A percentile compares a stretch with the other conserved stretches of the same genome.
Evolutionary conservation across 2,797 vertebrate genomes (phyloP).

Genomic region (Microctenopoma stevenorrisi): DNA sequence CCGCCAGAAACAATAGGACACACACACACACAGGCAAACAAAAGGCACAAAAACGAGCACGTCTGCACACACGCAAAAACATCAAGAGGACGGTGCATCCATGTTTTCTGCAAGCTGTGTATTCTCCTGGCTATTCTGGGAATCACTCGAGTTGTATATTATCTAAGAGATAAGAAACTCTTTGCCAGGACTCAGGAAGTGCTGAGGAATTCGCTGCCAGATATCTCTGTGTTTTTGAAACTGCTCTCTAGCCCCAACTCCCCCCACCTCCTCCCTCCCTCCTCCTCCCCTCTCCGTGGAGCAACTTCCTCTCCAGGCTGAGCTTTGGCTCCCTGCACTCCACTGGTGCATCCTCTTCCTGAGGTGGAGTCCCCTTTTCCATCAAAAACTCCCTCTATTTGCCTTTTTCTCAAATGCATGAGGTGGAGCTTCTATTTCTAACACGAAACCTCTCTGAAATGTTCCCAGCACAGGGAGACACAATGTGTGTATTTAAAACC

Average conservation of each 20-base stretch:
- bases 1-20: slow-evolving; percentile 58
- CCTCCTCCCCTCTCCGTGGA: slow-evolving; percentile 48
- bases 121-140: slow-evolving; percentile 82
- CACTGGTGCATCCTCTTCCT: slow-evolving; percentile 89
- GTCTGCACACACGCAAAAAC: background rate
- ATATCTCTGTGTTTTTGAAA: slow-evolving; percentile 83
- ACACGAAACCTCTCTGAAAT: slow-evolving; percentile 62
- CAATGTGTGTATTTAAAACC: slow-evolving; percentile 33
- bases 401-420: slow-evolving; percentile 63
- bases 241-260: slow-evolving; percentile 57
- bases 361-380: slow-evolving; percentile 86
- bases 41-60: slow-evolving; percentile 6
- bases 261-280: slow-evolving; percentile 15
- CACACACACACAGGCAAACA: slow-evolving; percentile 22
- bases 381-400: slow-evolving; percentile 76
- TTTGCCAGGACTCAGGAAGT: slow-evolving; percentile 84
- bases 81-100: slow-evolving; percentile 45
- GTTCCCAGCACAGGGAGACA: slow-evolving; percentile 63
- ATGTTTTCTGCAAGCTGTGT: slow-evolving; percentile 67
- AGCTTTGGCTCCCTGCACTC: slow-evolving; percentile 81
- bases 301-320: slow-evolving; percentile 79
- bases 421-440: slow-evolving; percentile 74
- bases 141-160: slow-evolving; percentile 79
- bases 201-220: slow-evolving; percentile 84
- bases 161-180: slow-evolving; percentile 84